Evolutionary conservation across 2,113 vertebrate genomes (phyloP), one percentile per base, ranked within the genome.

Genomic region (Psophia crepitans): DNA sequence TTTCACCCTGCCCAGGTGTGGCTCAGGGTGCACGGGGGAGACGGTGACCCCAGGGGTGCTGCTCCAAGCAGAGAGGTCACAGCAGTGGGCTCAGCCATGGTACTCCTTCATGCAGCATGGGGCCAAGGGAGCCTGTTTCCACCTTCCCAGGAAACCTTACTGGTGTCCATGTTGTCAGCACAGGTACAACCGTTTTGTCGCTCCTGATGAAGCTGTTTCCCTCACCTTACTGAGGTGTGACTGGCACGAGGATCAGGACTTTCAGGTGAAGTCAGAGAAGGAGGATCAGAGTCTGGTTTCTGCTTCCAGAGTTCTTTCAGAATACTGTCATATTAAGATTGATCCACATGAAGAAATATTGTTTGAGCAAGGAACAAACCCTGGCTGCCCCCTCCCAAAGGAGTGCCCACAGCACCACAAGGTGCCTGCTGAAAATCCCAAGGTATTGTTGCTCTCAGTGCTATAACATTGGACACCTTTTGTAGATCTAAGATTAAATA

Each of bases 51-150:
- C 4, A 2, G 2, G 26, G 33, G 22, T n/a, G 46, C 54, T 8
- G n/a, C 26, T 14, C 32, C 26, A 19, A 12, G 15, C 0, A 0
- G 21, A 23, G 23, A 65, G 26, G 11, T 5, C 23, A 33, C 37
- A 69, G 20, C 17, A 33, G 12, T 35, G 35, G 26, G 28, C 20
- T 60, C 24, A 71, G 32, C 7, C 12, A 24, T 2, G 2, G 18
- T 20, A 30, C 7, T 75, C 22, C 43, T 43, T 48, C 12, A 19
- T 10, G 21, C 39, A 5, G 9, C 16, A 2, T 12, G 28, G 46
- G 23, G 26, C 14, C 4, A 2, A 9, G 10, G 28, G 17, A 63
- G 4, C 4, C 18, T 1, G 0, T 20, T 64, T 61, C 39, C 23
- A 14, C 4, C 53, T 88, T 83, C 33, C 26, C 20, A 23, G 32